Conservation (phyloP, 2,113 vertebrate species). For the Manacus vitellinus region DNA sequence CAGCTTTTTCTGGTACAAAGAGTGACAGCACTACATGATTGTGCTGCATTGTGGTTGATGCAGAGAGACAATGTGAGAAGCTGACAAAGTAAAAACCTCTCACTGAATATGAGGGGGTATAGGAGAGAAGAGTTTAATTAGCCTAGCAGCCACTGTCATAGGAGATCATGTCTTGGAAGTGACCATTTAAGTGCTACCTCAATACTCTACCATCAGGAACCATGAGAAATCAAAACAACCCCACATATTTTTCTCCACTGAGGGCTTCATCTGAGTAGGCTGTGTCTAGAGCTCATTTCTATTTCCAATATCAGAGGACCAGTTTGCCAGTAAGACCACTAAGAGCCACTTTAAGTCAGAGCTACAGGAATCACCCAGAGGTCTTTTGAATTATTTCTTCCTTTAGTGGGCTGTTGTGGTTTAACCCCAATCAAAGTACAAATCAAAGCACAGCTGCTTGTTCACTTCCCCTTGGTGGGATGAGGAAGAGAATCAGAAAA, state of each 20-base stretch:
- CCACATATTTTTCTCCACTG: background rate
- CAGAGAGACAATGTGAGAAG: background rate
- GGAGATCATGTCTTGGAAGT: background rate
- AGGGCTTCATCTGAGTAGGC: background rate
- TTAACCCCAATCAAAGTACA: background rate
- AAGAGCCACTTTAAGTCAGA: background rate
- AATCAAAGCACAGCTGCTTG: background rate
- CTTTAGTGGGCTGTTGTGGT: background rate
- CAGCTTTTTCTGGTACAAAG: background rate
- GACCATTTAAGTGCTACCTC: background rate
- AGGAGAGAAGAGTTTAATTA: background rate
- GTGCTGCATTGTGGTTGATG: background rate
- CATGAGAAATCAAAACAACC: background rate
- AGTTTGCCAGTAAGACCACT: background rate
- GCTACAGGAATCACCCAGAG: background rate
- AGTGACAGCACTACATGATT: background rate
- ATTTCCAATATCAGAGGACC: background rate
- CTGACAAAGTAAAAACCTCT: background rate
- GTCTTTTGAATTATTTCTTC: background rate
- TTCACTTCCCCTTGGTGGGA: background rate
- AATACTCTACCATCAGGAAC: background rate
- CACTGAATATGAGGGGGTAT: background rate
- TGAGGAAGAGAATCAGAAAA: background rate
- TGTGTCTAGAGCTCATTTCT: background rate
- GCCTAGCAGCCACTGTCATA: background rate